Base-by-base conservation (phyloP, 2,113 vertebrate species). In the Plecotus auritus region DNA sequence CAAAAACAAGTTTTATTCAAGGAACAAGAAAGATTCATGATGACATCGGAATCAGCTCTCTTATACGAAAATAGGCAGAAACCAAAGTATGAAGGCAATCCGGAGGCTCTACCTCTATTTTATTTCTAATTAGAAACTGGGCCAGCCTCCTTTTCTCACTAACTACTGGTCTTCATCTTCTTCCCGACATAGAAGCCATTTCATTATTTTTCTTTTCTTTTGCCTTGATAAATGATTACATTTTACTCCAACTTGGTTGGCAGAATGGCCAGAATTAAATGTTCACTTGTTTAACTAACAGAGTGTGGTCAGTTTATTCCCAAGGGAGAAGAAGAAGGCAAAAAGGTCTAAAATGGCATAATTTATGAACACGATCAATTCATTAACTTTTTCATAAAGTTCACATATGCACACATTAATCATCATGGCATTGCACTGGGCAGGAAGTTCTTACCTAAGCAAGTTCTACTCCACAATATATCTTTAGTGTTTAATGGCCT, bases 331-430 rank as follows among this genome's bases (percentile, higher is more conserved):
- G 74, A 96, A 28, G 73, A 98, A 97, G 97, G 74, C 97, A 98
- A 98, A 98, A 96, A 98, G 83, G 91, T 97, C 95, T 96, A 97
- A 98, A 98, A 97, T 96, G 96, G 92, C 93, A 98, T 97, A 78
- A 0, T 98, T 98, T 98, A 97, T 94, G 96, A 98, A 97, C 89
- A 97, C 97, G 98, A 97, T 98, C 97, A 98, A 98, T 98, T 98
- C 93, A 97, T 98, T 98, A 98, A 97, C 93, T 98, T 98, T 98
- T 98, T 98, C 97, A 98, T 98, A 98, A 98, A 98, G 97, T 98
- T 98, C 23, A 1, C 93, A 95, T 97, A 97, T 97, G 97, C 76
- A 72, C 45, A 17, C 97, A 98, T 98, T 98, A 98, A 98, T 98
- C 98, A 98, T 97, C 91, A 97, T 92, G 93, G 96, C 67, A 82